These are phyloP conservation scores for Eucidaris tribuloides DNA, from an alignment of 35 echinoderm and acorn worm species.

Conservation along the genomic window DNA sequence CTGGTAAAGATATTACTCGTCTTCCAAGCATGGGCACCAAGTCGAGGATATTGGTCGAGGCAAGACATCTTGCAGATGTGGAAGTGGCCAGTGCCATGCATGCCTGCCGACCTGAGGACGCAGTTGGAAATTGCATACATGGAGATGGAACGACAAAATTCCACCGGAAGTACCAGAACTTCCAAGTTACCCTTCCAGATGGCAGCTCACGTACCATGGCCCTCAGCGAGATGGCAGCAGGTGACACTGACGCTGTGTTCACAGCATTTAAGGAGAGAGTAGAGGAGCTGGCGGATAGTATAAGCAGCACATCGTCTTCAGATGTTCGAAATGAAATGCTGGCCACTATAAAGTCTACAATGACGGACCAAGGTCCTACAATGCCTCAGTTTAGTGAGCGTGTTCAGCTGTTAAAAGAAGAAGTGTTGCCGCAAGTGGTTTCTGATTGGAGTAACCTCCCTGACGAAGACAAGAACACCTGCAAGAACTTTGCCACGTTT, in stretches of 20 bases:
- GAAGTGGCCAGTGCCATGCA: constrained; percentile 41
- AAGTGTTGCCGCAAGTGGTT: constrained; percentile 10
- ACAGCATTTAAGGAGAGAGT: constrained; percentile 5
- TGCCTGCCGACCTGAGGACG: not conserved
- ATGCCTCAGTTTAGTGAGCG: constrained; percentile 55
- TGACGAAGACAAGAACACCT: not conserved
- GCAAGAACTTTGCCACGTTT: constrained; percentile 14
- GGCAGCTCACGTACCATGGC: constrained; percentile 25
- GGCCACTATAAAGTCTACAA: constrained; percentile 26
- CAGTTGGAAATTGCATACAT: constrained; percentile 39
- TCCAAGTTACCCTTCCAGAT: constrained; percentile 57
- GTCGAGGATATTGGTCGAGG: constrained; percentile 23
- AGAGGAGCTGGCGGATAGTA: not conserved
- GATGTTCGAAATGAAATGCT: not conserved
- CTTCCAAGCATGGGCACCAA: not conserved
- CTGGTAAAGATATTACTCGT: constrained; percentile 5
- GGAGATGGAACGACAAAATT: constrained; percentile 67
- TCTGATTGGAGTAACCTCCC: constrained; percentile 30
- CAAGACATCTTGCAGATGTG: constrained; percentile 34
- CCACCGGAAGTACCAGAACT: constrained; percentile 60
- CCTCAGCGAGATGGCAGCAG: not conserved
- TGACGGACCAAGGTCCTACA: constrained; percentile 68
- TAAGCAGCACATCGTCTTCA: not conserved
- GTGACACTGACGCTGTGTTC: constrained; percentile 20
- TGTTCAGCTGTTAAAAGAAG: not conserved